Base-by-base conservation (phyloP, 2,888 invertebrate species). In the Unio delphinus region DNA sequence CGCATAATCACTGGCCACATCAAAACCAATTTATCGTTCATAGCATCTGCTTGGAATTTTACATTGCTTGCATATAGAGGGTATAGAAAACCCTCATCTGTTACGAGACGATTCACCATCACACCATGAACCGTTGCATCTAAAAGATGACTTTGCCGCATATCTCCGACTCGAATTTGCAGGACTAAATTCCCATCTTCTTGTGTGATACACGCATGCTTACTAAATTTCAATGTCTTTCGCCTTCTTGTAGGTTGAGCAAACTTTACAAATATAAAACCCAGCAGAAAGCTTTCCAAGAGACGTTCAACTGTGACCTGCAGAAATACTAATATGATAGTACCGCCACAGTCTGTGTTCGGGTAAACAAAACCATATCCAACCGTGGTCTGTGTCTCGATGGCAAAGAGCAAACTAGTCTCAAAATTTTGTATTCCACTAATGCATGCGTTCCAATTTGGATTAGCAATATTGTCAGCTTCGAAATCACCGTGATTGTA, bases 1-100 rank as follows among this genome's bases (percentile, higher is more conserved):
- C 96, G 96, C 76, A 98, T 95, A 45, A 96, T 97, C 85, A 96
- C 96, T 3, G 98, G 98, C 98, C 98, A 98, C 85, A 98, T 97
- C 90, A 99, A 96, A 92, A 98, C 97, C 78, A 98, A 93, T 69
- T 96, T 93, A 90, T 98, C 96, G 87, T 96, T 95, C 86, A 96
- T 95, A 20, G 94, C 95, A 84, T 96, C 96, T 0, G 96, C 96
- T 83, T 96, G 96, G 61, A 96, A 96, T 3, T 94, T 94, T 87
- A 98, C 91, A 90, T 97, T 96, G 87, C 96, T 95, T 90, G 97
- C 97, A 91, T 95, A 96, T 90, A 86, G 68, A 3, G 86, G 85
- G 62, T 85, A 84, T 26, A 78, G 70, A 4, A 79, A 77, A 17
- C 84, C 85, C 66, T 86, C 86, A 17, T 80, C 66, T 8, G 81